Conservation (phyloP, 2,113 vertebrate genomes). For the Paramormyrops kingsleyae region DNA sequence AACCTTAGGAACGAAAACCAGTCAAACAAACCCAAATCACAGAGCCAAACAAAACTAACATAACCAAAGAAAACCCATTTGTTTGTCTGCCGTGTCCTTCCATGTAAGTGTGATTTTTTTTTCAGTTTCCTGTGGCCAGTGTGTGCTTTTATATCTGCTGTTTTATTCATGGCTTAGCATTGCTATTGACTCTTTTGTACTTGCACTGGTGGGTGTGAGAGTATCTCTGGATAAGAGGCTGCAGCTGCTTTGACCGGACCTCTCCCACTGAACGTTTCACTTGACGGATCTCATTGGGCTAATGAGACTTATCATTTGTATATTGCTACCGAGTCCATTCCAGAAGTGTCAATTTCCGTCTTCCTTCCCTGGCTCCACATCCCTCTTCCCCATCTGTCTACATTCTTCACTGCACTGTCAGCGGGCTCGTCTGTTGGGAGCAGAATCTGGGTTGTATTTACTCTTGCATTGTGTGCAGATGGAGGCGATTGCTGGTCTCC, state of each 20-base stretch:
- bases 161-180: neutral
- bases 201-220: neutral
- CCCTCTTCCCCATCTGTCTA: neutral
- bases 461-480: neutral
- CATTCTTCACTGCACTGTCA: neutral
- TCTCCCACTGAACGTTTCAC: neutral
- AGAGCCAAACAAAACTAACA: neutral
- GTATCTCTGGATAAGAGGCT: neutral
- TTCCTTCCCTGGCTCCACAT: neutral
- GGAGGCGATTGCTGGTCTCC: neutral
- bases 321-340: neutral
- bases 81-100: neutral
- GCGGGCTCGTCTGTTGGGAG: neutral
- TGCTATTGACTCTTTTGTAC: neutral
- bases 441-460: slow-evolving; percentile 1
- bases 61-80: neutral
- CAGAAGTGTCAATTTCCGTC: neutral
- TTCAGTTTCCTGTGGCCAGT: neutral
- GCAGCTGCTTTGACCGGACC: neutral
- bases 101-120: neutral
- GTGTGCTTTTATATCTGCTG: neutral
- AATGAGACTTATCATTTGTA: neutral
- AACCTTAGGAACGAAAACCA: neutral
- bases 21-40: neutral
- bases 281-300: neutral